Evolutionary conservation across 2,888 invertebrate genomes (phyloP), one percentile per base, ranked within the genome.

Genomic region (Urechis unicinctus): DNA sequence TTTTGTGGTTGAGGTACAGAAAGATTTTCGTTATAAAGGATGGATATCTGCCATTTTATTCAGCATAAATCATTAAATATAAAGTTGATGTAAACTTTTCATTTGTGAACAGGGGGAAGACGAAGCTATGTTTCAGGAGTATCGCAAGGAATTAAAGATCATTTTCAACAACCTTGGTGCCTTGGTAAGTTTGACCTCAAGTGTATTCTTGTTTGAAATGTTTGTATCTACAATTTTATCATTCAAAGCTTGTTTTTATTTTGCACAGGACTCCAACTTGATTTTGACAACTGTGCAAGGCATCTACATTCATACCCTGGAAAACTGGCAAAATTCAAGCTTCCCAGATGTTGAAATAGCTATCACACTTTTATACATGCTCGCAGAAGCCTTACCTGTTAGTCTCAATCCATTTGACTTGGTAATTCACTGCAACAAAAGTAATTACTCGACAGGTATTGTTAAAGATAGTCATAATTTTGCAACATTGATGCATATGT

Each of bases 91-190:
- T n/a, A n/a, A n/a, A n/a, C n/a, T n/a, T n/a, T n/a, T n/a, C 30
- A 26, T 53, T 53, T 31, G 4, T 47, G 9, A 22, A 24, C 17
- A 78, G 72, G 80, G 81, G 1, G 82, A 82, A 68, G 81, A 81
- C 58, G 82, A 83, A 67, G 81, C 80, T 13, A 77, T 78, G 68
- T 83, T 82, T 68, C 73, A 78, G 56, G 81, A 82, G 55, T 82
- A 80, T 66, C 70, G 82, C 55, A 82, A 82, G 66, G 79, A 81
- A 50, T 54, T 82, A 50, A 81, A 81, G 69, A 73, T 80, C 6
- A 70, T 82, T 26, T 81, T 82, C 67, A 82, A 81, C 66, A 82
- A 82, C 61, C 60, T 83, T 41, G 79, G 80, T 36, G 74, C 77
- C 41, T 62, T 82, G 62, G 79, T 79, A 63, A 66, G 72, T 56